Evolutionary conservation across 2,888 invertebrate species (phyloP).

Genomic region (Calameuta pallipes): DNA sequence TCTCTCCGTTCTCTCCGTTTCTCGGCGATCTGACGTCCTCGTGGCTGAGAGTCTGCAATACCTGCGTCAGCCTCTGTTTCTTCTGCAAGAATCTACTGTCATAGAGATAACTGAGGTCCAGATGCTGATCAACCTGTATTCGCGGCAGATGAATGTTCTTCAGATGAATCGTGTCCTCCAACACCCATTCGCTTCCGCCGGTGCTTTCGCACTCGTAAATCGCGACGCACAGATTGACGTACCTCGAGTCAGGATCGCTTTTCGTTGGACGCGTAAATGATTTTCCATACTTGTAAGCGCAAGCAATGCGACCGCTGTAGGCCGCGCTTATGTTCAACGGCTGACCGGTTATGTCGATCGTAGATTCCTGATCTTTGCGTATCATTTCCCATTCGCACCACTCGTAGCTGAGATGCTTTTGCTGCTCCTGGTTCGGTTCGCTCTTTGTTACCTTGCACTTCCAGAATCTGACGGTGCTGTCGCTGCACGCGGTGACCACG

Average conservation of each 20-base stretch:
- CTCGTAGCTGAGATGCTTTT: constrained; percentile 69
- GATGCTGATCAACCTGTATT: constrained; percentile 83
- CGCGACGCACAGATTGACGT: constrained; percentile 91
- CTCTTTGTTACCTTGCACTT: constrained; percentile 77
- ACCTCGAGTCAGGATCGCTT: constrained; percentile 81
- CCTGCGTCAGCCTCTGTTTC: constrained; percentile 84
- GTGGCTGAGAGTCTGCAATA: constrained; percentile 83
- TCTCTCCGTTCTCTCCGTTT: constrained; percentile 70
- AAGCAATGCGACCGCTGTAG: constrained; percentile 96
- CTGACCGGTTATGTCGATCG: constrained; percentile 83
- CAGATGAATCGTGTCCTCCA: constrained; percentile 95
- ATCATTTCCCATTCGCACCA: constrained; percentile 95
- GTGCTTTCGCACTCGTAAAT: constrained; percentile 99
- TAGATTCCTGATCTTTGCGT: constrained; percentile 74
- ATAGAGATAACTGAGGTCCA: constrained; percentile 85
- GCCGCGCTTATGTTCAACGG: constrained; percentile 95
- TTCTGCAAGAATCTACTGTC: constrained; percentile 84
- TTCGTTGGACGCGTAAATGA: constrained; percentile 86
- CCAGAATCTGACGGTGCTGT: constrained; percentile 92
- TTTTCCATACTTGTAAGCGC: constrained; percentile 94
- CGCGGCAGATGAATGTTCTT: constrained; percentile 90
- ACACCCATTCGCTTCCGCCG: constrained; percentile 93
- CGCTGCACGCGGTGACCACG: constrained; percentile 94
- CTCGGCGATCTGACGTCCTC: constrained; percentile 77
- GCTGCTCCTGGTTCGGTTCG: constrained; percentile 54